Evolutionary conservation across 1,140 invertebrate species (phyloP), one percentile per base, ranked within the genome.

Genomic region (Lepidurus couesii): DNA sequence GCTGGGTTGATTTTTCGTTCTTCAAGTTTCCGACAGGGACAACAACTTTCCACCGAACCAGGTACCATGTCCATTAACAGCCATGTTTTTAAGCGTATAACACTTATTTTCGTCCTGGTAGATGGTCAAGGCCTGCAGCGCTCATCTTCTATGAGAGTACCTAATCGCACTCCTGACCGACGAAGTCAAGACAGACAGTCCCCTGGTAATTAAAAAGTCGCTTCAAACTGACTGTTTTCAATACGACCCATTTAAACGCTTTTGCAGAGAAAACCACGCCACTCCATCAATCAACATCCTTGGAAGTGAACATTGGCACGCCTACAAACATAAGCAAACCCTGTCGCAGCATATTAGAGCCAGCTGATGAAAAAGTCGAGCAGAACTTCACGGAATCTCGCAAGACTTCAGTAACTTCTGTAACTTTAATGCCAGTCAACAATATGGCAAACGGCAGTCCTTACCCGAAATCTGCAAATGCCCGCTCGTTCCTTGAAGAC

Each of bases 1-100:
- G 90, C 90, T 43, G 90, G 90, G 13, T 86, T 91, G 80, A 91
- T 91, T 83, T 86, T 90, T 82, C 87, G 90, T 43, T 89, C 87
- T 73, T 85, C 88, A 81, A 88, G 87, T 82, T 88, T 90, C 84
- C 87, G 88, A 82, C 86, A 88, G 81, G 65, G 75, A 7, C 65
- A 81, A 44, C 65, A 77, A n/a, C 45, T n/a, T 42, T 24, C 77
- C 13, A 5, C 42, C 73, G 73, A 21, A 1, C 24, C 26, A 42
- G 44, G 79, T 34, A 74, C 26, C 13, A 26, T 11, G 16, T 47
- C n/a, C 3, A 77, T 78, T 34, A 26, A 21, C 75, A 44, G 13
- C 26, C 8, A 9, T 75, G 16, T 16, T n/a, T 1, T 16, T 9
- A 26, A 75, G 8, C 21, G 9, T 26, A 21, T 44, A 26, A 7